Base-by-base conservation (phyloP, 2,888 invertebrate genomes). In the Heteromyza rotundicornis region DNA sequence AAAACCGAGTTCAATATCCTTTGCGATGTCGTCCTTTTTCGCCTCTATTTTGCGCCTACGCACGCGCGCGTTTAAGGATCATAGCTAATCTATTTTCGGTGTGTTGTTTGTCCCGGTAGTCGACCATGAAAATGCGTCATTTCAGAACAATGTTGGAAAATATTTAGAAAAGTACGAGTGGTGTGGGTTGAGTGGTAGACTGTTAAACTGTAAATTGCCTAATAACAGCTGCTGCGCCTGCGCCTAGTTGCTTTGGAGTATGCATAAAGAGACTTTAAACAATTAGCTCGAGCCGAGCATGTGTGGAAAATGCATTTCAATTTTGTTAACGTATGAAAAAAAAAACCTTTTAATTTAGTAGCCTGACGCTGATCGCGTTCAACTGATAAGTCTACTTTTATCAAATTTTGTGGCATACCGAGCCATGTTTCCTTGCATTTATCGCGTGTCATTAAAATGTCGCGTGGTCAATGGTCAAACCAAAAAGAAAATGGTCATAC, bases 251-350 rank as follows among this genome's bases (percentile, higher is more conserved):
- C 5, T 5, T 8, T 8, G 5, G 32, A 32, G 12, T 32, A 32
- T 32, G 32, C 5, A 32, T 32, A 12, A 32, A 32, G 12, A 12
- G 7, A 32, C 12, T 32, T 32, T 32, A 32, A 12, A 32, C 7
- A 32, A 32, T 20, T 56, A 14, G n/a, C n/a, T n/a, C n/a, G n/a
- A n/a, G n/a, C n/a, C n/a, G n/a, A n/a, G 60, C 67, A 67, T 67
- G 59, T 67, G 67, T 62, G 64, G 62, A 65, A 65, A 67, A 67
- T 64, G 59, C 58, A 59, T 54, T 58, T 67, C 55, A 62, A 64
- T 64, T 65, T 65, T 12, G 12, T 32, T 32, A 32, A 8, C 5
- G 32, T 32, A 12, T 32, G 5, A 32, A 5, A 32, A 32, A 32
- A 32, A 8, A 32, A 12, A 8, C 32, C 32, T 32, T n/a, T n/a